phyloP scores from a whole-genome alignment of 2,113 vertebrate species.

The Datnioides undecimradiatus region DNA sequence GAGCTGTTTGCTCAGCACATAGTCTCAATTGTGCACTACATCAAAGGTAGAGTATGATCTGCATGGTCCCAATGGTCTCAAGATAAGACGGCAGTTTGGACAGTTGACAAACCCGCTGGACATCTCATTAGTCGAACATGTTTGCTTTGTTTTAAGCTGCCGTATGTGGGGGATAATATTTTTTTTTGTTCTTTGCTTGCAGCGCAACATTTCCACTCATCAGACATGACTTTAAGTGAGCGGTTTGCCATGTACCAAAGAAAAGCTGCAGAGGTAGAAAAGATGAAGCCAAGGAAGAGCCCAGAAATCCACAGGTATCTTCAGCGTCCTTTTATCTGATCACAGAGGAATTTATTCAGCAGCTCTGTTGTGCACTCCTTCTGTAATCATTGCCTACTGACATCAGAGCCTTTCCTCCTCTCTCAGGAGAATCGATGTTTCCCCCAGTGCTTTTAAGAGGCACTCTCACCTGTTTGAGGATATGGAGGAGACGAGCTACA shows the following conservation, averaged over 20 bases:
- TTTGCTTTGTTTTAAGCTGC: not conserved
- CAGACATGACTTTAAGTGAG: conserved; percentile 95
- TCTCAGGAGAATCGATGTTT: conserved; percentile 98
- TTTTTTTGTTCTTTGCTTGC: conserved; percentile 44
- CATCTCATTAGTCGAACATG: not conserved
- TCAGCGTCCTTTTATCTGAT: rapidly evolving
- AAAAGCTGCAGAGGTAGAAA: conserved; percentile 94
- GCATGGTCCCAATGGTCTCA: not conserved
- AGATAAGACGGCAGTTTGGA: not conserved
- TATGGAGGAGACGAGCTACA: conserved; percentile 92
- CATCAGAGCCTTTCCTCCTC: not conserved
- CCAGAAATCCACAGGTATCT: conserved; percentile 98
- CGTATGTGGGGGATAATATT: not conserved
- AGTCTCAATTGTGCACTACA: conserved; percentile 97
- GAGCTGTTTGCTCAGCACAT: conserved; percentile 98
- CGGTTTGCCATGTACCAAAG: conserved; percentile 99
- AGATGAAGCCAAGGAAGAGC: conserved; percentile 96
- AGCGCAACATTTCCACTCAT: conserved; percentile 97
- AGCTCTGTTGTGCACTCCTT: not conserved
- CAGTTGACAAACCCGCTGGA: not conserved
- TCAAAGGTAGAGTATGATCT: conserved; percentile 88
- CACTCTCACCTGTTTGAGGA: conserved; percentile 97
- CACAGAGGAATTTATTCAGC: rapidly evolving
- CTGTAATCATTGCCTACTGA: not conserved
- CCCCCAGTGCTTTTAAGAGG: conserved; percentile 99